phyloP scores from a whole-genome alignment of 2,797 vertebrate genomes.

The Sebastes nivosus region DNA sequence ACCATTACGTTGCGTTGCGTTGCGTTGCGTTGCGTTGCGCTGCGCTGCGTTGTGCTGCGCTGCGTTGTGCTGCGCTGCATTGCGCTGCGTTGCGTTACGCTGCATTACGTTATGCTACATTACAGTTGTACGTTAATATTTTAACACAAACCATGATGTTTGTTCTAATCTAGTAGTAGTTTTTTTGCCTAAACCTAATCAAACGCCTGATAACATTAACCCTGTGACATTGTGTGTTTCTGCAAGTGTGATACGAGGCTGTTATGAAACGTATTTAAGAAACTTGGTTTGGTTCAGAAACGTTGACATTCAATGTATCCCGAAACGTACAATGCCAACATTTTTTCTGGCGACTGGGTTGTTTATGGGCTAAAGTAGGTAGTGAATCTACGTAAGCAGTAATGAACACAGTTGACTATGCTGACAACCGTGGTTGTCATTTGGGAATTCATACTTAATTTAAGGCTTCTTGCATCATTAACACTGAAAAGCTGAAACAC shows the following conservation, averaged over 20 bases:
- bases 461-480: too few relatives aligned
- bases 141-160: too few relatives aligned
- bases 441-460: too few relatives aligned
- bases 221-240: background rate
- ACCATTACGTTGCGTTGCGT: too few relatives aligned
- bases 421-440: too few relatives aligned
- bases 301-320: background rate
- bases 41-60: fast-evolving
- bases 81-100: too few relatives aligned
- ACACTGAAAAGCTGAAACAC: too few relatives aligned
- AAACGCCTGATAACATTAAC: background rate
- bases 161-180: too few relatives aligned
- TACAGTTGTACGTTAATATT: too few relatives aligned
- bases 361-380: too few relatives aligned
- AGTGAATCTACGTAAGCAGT: background rate
- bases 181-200: too few relatives aligned
- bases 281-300: background rate
- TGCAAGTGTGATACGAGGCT: background rate
- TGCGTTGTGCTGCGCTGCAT: fast-evolving
- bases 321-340: background rate
- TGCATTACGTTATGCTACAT: too few relatives aligned
- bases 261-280: background rate
- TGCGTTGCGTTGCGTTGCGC: fast-evolving
- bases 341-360: background rate
- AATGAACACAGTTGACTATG: background rate